phyloP scores from a whole-genome alignment of 2,888 invertebrate species.

The Cataglyphis altisquamis region DNA sequence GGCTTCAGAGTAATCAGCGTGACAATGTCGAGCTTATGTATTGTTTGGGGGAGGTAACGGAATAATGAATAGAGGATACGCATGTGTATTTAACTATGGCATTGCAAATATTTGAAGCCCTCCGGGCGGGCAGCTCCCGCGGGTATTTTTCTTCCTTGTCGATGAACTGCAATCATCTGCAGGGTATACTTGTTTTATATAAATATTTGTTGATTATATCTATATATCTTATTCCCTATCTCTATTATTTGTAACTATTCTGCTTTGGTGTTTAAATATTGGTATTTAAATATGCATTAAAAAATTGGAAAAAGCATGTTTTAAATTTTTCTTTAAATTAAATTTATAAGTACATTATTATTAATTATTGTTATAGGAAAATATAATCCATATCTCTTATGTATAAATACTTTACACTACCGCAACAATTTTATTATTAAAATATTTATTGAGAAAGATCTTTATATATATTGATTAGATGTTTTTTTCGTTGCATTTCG shows the following conservation, averaged over 20 bases:
- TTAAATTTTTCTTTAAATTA: neutral
- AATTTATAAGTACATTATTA: neutral
- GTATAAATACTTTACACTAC: neutral
- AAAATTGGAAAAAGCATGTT: neutral
- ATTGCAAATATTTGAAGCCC: slow-evolving; percentile 18
- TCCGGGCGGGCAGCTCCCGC: neutral
- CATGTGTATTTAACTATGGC: slow-evolving; percentile 22
- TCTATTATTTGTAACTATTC: neutral
- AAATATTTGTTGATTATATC: slow-evolving; percentile 9
- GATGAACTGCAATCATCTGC: neutral
- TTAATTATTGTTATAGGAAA: neutral
- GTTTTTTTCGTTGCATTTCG: neutral
- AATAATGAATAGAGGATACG: slow-evolving; percentile 56
- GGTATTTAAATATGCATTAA: neutral
- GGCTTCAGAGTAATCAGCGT: slow-evolving; percentile 48
- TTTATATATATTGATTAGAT: neutral
- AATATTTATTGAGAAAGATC: slow-evolving; percentile 13
- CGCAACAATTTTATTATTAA: neutral
- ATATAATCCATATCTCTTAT: neutral
- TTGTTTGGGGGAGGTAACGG: slow-evolving; percentile 47
- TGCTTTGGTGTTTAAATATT: neutral
- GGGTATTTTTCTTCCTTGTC: slow-evolving; percentile 9
- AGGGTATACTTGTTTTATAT: neutral
- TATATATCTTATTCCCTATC: neutral
- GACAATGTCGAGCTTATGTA: slow-evolving; percentile 59